phyloP scores from a whole-genome alignment of 1,140 invertebrate genomes.

The Dendrolimus kikuchii region DNA sequence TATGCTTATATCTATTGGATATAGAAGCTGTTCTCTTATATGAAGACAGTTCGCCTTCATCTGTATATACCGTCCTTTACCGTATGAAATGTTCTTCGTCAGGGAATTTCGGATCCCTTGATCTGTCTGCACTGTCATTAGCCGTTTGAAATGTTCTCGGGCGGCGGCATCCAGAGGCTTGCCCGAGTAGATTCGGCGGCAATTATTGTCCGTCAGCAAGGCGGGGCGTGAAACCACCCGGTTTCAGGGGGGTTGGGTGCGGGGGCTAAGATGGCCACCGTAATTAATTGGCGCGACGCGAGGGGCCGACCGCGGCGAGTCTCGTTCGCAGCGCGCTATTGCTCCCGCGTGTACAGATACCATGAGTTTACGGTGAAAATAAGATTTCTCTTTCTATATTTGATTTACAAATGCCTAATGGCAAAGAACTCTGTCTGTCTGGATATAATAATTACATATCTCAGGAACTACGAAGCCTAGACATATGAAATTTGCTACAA shows the following conservation, averaged over 20 bases:
- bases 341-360: slow-evolving; percentile 36
- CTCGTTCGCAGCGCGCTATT: slow-evolving; percentile 58
- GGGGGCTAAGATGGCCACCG: slow-evolving; percentile 64
- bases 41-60: no score
- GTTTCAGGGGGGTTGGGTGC: slow-evolving; percentile 13
- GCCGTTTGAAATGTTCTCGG: no score
- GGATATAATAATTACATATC: no score
- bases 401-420: background rate
- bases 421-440: no score
- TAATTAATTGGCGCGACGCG: slow-evolving; percentile 71
- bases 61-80: no score
- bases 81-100: no score
- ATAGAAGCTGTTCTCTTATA: no score
- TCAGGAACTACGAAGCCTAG: no score
- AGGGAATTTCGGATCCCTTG: background rate
- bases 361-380: slow-evolving; percentile 2
- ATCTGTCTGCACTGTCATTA: slow-evolving; percentile 14
- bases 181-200: slow-evolving; percentile 50
- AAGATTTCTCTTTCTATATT: background rate
- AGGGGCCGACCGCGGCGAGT: slow-evolving; percentile 64
- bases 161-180: slow-evolving; percentile 24
- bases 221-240: slow-evolving; percentile 11
- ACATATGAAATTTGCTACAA: no score
- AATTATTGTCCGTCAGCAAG: slow-evolving; percentile 63
- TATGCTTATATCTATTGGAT: no score